Evolutionary conservation across 2,888 invertebrate species (phyloP), one percentile per base, ranked within the genome.

Genomic region (Rhagophthalmus giganteus): DNA sequence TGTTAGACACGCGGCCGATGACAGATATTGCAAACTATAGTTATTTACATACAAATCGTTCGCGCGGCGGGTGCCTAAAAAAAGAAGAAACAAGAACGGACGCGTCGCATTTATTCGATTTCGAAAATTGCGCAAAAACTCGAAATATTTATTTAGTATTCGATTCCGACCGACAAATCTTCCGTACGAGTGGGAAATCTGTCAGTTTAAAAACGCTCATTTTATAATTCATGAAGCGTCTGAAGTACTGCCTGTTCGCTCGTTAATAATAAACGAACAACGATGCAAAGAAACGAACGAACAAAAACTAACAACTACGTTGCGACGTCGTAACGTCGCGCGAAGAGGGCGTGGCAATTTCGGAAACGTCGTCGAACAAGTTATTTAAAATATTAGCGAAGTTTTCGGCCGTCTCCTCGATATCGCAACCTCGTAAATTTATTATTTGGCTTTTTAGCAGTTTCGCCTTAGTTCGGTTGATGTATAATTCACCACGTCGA

Each of bases 401-500:
- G 44, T 54, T 53, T 31, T 33, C 41, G 45, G 50, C 40, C 45
- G 39, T 28, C 30, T 41, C 15, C 20, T 25, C 42, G 38, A 48
- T 54, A 44, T 38, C 44, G 53, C 41, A 47, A 53, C 47, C 53
- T 54, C 47, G 44, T 54, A 54, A 54, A 54, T 54, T 54, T 54
- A 48, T 48, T 48, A 54, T 54, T 48, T 41, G 53, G 48, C 53
- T 54, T 54, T 54, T 54, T 54, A 48, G 53, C 53, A 54, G 53
- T 48, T 54, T 46, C 42, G 42, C 47, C 53, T 42, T 47, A 54
- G 53, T 54, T 54, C 48, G 38, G 47, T 34, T 48, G 42, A 54
- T 54, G 44, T 54, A 54, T 54, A 54, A 54, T 54, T 54, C 53
- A 54, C 37, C 47, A 32, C 45, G 51, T 46, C 45, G 51, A 51